Conservation (phyloP, 2,888 invertebrate genomes). For the Drosophila subsilvestris region DNA sequence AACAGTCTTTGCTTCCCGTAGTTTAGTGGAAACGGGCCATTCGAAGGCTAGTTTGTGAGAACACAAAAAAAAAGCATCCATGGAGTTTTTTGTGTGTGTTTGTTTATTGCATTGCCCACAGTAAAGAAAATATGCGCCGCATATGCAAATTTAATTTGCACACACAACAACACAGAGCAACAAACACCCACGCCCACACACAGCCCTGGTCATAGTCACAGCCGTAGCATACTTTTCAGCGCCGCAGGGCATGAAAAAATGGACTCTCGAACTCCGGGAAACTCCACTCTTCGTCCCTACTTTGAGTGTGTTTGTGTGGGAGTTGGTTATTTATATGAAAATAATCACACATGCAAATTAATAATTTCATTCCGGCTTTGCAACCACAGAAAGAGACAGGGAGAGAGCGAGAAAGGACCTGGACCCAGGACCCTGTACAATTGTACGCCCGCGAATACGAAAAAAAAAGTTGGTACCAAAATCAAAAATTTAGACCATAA, state of each 20-base stretch:
- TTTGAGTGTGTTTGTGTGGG: constrained; percentile 15
- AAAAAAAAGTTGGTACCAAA: constrained; percentile 33
- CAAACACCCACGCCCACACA: constrained; percentile 23
- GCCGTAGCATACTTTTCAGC: constrained; percentile 68
- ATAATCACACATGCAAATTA: constrained; percentile 82
- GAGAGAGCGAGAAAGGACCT: neutral
- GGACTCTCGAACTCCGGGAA: constrained; percentile 21
- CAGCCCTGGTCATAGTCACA: constrained; percentile 35
- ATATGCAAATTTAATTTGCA: constrained; percentile 76
- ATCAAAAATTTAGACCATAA: constrained; percentile 68
- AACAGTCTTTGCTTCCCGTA: neutral
- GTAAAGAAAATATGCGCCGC: constrained; percentile 64
- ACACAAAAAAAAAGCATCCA: constrained; percentile 34
- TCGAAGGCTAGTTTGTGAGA: neutral
- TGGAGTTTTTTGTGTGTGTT: constrained; percentile 24
- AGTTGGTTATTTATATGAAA: constrained; percentile 68
- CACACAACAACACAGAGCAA: constrained; percentile 16
- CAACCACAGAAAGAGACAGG: constrained; percentile 8
- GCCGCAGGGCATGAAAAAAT: constrained; percentile 64
- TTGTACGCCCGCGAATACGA: neutral
- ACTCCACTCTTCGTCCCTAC: too few species aligned
- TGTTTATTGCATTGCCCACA: constrained; percentile 60
- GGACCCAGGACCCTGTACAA: neutral
- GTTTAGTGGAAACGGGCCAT: constrained; percentile 24
- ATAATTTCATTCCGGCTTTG: constrained; percentile 72